phyloP scores from a whole-genome alignment of 2,888 invertebrate species.

The Andrena flavipes region DNA sequence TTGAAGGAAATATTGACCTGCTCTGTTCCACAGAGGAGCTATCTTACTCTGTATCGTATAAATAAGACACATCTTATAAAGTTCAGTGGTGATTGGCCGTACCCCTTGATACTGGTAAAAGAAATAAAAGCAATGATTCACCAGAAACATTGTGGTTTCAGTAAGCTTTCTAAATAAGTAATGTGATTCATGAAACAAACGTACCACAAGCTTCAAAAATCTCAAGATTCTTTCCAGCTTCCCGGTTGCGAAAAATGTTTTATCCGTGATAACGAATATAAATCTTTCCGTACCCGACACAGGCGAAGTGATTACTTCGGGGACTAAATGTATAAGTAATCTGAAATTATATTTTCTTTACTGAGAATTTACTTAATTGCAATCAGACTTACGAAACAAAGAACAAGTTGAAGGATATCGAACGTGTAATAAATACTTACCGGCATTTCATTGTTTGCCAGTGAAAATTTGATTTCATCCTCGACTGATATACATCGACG shows the following conservation, averaged over 20 bases:
- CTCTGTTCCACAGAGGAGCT: slow-evolving; percentile 81
- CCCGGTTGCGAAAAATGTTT: slow-evolving; percentile 63
- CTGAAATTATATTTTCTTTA: slow-evolving; percentile 34
- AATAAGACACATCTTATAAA: slow-evolving; percentile 79
- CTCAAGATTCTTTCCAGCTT: slow-evolving; percentile 68
- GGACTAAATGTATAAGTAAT: slow-evolving; percentile 69
- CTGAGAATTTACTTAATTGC: slow-evolving; percentile 2
- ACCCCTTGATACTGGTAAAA: slow-evolving; percentile 66
- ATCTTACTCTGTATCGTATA: slow-evolving; percentile 80
- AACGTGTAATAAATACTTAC: slow-evolving; percentile 57
- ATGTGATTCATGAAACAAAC: slow-evolving; percentile 17
- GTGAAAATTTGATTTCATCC: slow-evolving; percentile 77
- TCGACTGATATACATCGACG: slow-evolving; percentile 71
- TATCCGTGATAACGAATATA: slow-evolving; percentile 74
- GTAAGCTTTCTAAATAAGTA: neutral
- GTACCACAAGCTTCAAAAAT: slow-evolving; percentile 72
- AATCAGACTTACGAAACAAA: neutral
- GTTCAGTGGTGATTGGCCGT: slow-evolving; percentile 68
- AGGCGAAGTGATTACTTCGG: slow-evolving; percentile 77
- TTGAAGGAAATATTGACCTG: slow-evolving; percentile 74
- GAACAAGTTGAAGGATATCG: neutral
- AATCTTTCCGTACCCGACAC: slow-evolving; percentile 63
- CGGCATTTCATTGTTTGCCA: slow-evolving; percentile 80
- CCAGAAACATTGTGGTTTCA: neutral
- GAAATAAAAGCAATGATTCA: neutral